A percentile compares a stretch with the other conserved stretches of the same genome.
Evolutionary conservation across 2,888 invertebrate species (phyloP).

Genomic region (Myopa tessellatipennis): DNA sequence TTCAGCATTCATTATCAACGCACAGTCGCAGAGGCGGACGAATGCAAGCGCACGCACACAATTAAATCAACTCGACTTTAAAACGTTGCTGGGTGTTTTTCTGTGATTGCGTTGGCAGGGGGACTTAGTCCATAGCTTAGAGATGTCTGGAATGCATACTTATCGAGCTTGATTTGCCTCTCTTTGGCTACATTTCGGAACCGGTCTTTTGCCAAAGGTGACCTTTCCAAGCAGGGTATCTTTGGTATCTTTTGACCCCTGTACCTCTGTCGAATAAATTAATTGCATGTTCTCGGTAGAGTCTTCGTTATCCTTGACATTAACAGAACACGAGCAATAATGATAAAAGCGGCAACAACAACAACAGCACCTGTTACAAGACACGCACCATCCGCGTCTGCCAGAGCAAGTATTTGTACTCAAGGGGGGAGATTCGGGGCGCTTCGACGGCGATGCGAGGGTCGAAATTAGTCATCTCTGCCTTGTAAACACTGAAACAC

Average conservation of each 20-base stretch:
- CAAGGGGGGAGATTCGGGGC: too few species aligned
- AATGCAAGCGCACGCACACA: background rate
- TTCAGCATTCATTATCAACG: constrained; percentile 43
- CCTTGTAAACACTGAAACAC: constrained; percentile 58
- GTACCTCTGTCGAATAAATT: too few species aligned
- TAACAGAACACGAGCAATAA: background rate
- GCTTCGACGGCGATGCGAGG: too few species aligned
- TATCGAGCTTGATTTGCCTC: background rate
- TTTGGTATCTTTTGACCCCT: too few species aligned
- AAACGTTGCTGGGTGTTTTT: background rate
- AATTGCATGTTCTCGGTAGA: too few species aligned
- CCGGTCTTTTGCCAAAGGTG: too few species aligned
- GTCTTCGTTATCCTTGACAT: constrained; percentile 22
- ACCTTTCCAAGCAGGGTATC: too few species aligned
- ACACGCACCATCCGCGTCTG: background rate
- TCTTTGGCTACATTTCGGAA: too few species aligned
- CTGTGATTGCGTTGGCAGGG: background rate
- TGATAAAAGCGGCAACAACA: background rate
- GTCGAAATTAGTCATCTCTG: background rate
- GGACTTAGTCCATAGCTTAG: background rate
- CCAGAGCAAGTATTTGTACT: background rate
- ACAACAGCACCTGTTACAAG: background rate
- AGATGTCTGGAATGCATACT: background rate
- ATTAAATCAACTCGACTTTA: constrained; percentile 1
- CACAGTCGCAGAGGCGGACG: constrained; percentile 40